Conservation (phyloP, 2,113 vertebrate genomes). For the Acrocephalus arundinaceus region DNA sequence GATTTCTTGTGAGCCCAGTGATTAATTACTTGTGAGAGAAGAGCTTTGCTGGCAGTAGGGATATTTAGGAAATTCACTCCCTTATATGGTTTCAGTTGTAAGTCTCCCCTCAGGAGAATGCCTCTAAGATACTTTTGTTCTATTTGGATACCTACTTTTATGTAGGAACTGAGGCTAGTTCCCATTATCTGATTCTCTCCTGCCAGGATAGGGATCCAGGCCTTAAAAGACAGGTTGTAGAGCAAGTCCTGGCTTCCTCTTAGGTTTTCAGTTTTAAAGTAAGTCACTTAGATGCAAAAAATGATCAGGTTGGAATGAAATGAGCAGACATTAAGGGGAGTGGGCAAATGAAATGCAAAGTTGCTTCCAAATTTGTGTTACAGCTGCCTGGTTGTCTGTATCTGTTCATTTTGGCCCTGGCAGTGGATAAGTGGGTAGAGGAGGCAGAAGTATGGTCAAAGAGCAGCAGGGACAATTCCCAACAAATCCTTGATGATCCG, state of each 20-base stretch:
- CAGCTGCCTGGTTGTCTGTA: not conserved
- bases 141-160: not conserved
- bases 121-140: not conserved
- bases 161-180: not conserved
- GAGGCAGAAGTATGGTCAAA: not conserved
- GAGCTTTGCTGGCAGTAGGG: not conserved
- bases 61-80: constrained; percentile 22
- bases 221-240: not conserved
- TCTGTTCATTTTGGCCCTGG: not conserved
- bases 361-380: not conserved
- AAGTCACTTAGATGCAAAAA: not conserved
- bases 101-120: not conserved
- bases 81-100: not conserved
- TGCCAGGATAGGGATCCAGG: not conserved
- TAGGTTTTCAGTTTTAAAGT: not conserved
- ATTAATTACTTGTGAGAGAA: not conserved
- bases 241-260: not conserved
- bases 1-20: not conserved
- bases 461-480: not conserved
- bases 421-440: not conserved
- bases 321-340: not conserved
- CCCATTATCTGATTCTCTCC: not conserved
- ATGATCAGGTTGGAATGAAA: not conserved
- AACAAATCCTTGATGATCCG: not conserved
- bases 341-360: not conserved